Evolutionary conservation across 1,140 invertebrate species (phyloP), one percentile per base, ranked within the genome.

Genomic region (Saccostrea echinata): DNA sequence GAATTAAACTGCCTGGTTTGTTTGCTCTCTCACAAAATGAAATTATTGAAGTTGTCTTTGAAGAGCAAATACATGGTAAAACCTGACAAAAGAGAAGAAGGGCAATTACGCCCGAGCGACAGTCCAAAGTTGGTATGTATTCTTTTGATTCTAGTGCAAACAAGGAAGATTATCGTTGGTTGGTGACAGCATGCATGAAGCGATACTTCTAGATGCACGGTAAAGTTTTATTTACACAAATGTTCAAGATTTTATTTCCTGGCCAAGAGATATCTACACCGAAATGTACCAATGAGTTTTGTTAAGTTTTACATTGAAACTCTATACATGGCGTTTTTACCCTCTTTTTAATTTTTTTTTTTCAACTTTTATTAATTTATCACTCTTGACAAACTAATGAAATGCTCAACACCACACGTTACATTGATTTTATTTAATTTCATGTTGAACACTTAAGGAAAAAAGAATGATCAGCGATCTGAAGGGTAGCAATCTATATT

Each of bases 31-130:
- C 13, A 76, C 27, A 24, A 76, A 76, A 76, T 30, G 30, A 76
- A 76, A 30, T 33, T 30, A 27, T 12, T 76, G 68, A 33, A 76
- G 68, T 33, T 76, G 68, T 76, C 68, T 76, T 76, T 76, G 27
- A 76, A 76, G 68, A 76, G 68, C 68, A 76, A 16, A 76, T 76
- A 33, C 68, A 76, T 76, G 68, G 16, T 27, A 76, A 33, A 35
- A 30, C 68, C 68, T 27, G 27, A 76, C 68, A 76, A 76, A 76
- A 76, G 68, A 33, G 33, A 30, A 76, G 68, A 76, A 30, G 27
- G 12, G 30, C 30, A 76, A 76, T 76, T 76, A 76, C 33, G 68
- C 33, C 68, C 27, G 16, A 33, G 24, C 24, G 68, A 76, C 68
- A 76, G 68, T 76, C 13, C 68, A 30, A 12, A 76, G 1, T 3